These are phyloP conservation scores for Neodiprion pinetum DNA, from an alignment of 1,140 invertebrate genomes.

Conservation along the genomic window DNA sequence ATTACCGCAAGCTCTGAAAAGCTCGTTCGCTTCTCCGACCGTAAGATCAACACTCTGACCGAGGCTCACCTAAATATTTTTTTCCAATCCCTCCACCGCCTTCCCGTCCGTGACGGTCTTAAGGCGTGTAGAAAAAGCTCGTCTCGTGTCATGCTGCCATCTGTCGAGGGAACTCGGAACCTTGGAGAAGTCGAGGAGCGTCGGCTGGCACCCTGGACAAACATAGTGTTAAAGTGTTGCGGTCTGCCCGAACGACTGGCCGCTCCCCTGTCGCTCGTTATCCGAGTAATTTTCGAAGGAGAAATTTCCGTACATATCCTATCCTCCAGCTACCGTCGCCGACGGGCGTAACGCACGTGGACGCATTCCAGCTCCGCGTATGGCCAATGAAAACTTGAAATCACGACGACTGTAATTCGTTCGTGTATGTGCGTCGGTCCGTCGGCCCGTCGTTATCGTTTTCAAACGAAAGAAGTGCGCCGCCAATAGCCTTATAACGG, in stretches of 20 bases:
- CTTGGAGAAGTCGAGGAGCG: neutral
- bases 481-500: neutral
- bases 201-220: neutral
- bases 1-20: too few relatives aligned
- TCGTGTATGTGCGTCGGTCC: neutral
- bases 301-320: neutral
- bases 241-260: neutral
- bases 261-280: neutral
- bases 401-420: neutral
- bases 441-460: neutral
- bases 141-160: neutral
- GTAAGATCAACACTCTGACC: too few relatives aligned
- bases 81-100: too few relatives aligned
- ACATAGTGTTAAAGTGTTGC: neutral
- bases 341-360: too few relatives aligned
- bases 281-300: neutral
- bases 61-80: too few relatives aligned
- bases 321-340: neutral
- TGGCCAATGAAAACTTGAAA: neutral
- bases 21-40: too few relatives aligned
- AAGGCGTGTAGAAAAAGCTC: neutral
- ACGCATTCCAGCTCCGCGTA: neutral
- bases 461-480: neutral
- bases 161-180: neutral
- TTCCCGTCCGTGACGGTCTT: neutral